Conservation (phyloP, 2,888 invertebrate species). For the Catocala fraxini region DNA sequence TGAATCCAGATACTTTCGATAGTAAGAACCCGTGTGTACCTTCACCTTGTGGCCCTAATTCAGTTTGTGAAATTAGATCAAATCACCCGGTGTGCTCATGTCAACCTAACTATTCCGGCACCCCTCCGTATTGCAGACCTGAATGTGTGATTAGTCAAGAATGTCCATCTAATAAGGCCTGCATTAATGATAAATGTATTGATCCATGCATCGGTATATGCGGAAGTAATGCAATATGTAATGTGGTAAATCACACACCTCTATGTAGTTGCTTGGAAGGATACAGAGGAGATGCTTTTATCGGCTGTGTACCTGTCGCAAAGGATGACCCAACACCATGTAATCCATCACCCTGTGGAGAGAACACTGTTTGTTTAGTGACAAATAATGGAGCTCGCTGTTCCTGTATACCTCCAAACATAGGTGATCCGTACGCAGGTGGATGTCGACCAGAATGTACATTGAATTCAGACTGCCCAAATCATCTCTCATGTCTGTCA, state of each 20-base stretch:
- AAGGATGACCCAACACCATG: conserved; percentile 89
- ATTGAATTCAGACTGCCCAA: conserved; percentile 93
- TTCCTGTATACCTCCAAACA: conserved; percentile 95
- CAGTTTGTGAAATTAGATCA: conserved; percentile 94
- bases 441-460: conserved; percentile 96
- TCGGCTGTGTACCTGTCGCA: conserved; percentile 90
- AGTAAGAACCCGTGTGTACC: conserved; percentile 89
- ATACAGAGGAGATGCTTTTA: conserved; percentile 94
- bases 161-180: conserved; percentile 92
- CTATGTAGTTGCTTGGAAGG: conserved; percentile 93
- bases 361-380: conserved; percentile 93
- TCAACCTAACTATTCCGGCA: conserved; percentile 92
- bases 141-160: conserved; percentile 95
- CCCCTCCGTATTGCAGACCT: conserved; percentile 93
- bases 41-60: conserved; percentile 93
- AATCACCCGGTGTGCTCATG: conserved; percentile 94
- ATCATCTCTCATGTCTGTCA: conserved; percentile 92
- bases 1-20: conserved; percentile 70
- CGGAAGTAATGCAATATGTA: conserved; percentile 93
- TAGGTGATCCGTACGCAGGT: conserved; percentile 94
- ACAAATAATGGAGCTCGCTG: conserved; percentile 91
- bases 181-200: conserved; percentile 93
- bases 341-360: conserved; percentile 93
- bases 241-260: conserved; percentile 93
- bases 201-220: conserved; percentile 94